Evolutionary conservation across 2,888 invertebrate genomes (phyloP).

Genomic region (Papilio elwesi): DNA sequence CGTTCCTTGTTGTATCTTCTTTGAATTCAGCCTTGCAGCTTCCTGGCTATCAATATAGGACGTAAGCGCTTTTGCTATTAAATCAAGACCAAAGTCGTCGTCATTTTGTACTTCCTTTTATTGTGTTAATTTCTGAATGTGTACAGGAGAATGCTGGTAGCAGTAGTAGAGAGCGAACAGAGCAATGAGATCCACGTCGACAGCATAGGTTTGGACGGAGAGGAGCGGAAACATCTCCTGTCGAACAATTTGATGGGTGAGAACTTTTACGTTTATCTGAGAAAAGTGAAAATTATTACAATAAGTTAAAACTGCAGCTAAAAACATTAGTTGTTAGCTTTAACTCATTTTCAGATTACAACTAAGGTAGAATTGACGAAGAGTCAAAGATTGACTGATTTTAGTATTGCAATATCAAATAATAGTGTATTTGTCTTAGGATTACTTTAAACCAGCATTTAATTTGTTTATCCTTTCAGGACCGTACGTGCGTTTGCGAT

Average conservation of each 20-base stretch:
- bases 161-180: conserved; percentile 71
- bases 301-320: not conserved
- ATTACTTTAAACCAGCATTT: too few relatives aligned
- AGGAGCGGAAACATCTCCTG: conserved; percentile 62
- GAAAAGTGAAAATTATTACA: not conserved
- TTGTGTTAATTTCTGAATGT: conserved; percentile 41
- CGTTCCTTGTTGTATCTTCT: not conserved
- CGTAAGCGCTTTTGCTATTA: too few relatives aligned
- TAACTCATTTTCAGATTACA: not conserved
- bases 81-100: too few relatives aligned
- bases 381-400: too few relatives aligned
- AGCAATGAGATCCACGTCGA: conserved; percentile 84
- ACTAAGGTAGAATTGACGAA: not conserved
- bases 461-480: conserved; percentile 58
- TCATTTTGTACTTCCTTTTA: not conserved
- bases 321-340: not conserved
- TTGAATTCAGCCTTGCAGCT: too few relatives aligned
- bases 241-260: conserved; percentile 67
- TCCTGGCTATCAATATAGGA: too few relatives aligned
- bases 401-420: too few relatives aligned
- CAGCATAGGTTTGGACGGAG: conserved; percentile 87
- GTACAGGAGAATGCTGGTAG: conserved; percentile 86
- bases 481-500: conserved; percentile 78
- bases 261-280: not conserved
- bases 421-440: too few relatives aligned